Evolutionary conservation across 2,113 vertebrate species (phyloP), one percentile per base, ranked within the genome.

Genomic region (Platichthys stellatus): DNA sequence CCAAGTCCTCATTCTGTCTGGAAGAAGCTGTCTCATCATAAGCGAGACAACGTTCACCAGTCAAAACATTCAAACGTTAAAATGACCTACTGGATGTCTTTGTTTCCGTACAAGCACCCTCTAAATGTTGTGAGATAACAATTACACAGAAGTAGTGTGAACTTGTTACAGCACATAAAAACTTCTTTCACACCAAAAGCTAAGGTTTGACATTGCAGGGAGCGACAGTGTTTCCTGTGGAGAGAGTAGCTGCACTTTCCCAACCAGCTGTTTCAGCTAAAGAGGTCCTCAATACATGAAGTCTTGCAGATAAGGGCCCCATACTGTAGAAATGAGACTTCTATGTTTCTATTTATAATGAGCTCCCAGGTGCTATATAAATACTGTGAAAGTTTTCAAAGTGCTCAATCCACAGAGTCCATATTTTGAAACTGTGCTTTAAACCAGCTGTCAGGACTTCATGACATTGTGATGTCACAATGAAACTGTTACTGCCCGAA

Each of bases 111-210:
- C 31, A 11, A 43, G 40, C 54, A 47, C 31, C 17, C 24, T 74
- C 54, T 47, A 18, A 61, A 54, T 38, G 58, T 31, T 7, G 14
- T 60, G 66, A 66, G 70, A 62, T 74, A 67, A 63, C 47, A 62
- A 81, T 59, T 53, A 54, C 9, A 68, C 5, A 12, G 31, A 31
- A 31, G 53, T 23, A 49, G 28, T 15, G n/a, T 75, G 70, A 69
- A 58, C 74, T 74, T 78, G 66, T 70, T 38, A 10, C 5, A 13
- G 17, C 1, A 13, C 43, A 18, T 3, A 12, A 24, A 24, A 45
- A 56, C 13, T 5, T 47, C 59, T 31, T 63, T 60, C 62, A 24
- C 38, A 57, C 24, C 15, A 13, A 63, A 45, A 23, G 31, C 21
- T 18, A 2, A n/a, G n/a, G 35, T n/a, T 38, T 0, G 2, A 54